Conservation (phyloP, 2,113 vertebrate species). For the Uropsilus gracilis region DNA sequence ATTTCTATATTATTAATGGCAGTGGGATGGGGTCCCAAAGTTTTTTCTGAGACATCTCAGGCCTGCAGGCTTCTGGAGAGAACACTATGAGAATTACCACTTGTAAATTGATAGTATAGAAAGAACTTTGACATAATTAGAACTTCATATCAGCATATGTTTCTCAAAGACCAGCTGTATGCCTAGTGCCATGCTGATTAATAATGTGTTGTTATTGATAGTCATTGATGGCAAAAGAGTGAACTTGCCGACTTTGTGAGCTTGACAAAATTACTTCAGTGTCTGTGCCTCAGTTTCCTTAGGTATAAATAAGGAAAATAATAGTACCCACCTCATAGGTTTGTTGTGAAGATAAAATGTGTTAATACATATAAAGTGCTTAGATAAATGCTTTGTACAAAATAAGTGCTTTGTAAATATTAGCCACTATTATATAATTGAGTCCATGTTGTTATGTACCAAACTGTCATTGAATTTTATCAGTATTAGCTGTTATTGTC, state of each 20-base stretch:
- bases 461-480: neutral
- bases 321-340: neutral
- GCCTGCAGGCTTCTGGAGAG: neutral
- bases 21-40: neutral
- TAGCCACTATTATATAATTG: fast-evolving
- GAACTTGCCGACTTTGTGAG: neutral
- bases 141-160: neutral
- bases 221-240: no score
- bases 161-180: fast-evolving
- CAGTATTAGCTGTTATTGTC: neutral
- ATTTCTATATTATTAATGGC: neutral
- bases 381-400: neutral
- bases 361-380: neutral
- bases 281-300: neutral
- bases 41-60: neutral
- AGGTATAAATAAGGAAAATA: neutral
- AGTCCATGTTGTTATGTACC: fast-evolving
- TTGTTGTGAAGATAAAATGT: neutral
- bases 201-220: fast-evolving
- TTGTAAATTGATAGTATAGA: neutral
- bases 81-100: fast-evolving
- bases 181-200: fast-evolving
- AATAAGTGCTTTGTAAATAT: neutral
- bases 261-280: neutral
- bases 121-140: neutral